A percentile compares a stretch with the other conserved stretches of the same genome.
These are phyloP conservation scores for Amazona guildingii DNA, from an alignment of 2,113 vertebrate genomes.

Conservation along the genomic window DNA sequence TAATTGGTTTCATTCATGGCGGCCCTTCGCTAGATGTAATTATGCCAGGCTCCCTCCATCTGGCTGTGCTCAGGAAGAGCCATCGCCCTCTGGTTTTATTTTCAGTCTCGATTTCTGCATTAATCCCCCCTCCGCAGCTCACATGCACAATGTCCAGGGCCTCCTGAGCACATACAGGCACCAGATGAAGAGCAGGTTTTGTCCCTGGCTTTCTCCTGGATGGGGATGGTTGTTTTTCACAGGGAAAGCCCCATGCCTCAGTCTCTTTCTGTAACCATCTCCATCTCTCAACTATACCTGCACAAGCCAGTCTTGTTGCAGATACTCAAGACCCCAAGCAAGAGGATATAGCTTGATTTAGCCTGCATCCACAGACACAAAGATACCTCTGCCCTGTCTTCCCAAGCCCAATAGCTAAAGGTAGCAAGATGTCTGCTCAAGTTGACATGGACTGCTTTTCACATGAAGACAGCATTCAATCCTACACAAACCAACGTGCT, in stretches of 20 bases:
- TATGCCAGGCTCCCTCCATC: conserved; percentile 81
- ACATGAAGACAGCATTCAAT: background rate
- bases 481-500: background rate
- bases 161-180: conserved; percentile 2
- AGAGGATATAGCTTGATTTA: background rate
- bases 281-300: background rate
- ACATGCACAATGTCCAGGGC: conserved; percentile 17
- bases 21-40: conserved; percentile 80
- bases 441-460: background rate
- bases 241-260: background rate
- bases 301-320: background rate
- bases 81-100: conserved; percentile 47
- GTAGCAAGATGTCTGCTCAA: background rate
- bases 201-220: background rate
- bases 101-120: conserved; percentile 49
- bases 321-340: background rate
- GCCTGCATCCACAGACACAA: background rate
- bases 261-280: background rate
- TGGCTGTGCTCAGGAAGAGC: conserved; percentile 77
- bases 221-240: background rate
- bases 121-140: conserved; percentile 4
- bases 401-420: background rate
- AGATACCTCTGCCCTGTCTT: background rate
- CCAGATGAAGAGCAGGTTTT: background rate
- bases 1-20: conserved; percentile 67